Evolutionary conservation across 1,140 invertebrate species (phyloP), one percentile per base, ranked within the genome.

Genomic region (Hermatobates lingyangjiaoensis): DNA sequence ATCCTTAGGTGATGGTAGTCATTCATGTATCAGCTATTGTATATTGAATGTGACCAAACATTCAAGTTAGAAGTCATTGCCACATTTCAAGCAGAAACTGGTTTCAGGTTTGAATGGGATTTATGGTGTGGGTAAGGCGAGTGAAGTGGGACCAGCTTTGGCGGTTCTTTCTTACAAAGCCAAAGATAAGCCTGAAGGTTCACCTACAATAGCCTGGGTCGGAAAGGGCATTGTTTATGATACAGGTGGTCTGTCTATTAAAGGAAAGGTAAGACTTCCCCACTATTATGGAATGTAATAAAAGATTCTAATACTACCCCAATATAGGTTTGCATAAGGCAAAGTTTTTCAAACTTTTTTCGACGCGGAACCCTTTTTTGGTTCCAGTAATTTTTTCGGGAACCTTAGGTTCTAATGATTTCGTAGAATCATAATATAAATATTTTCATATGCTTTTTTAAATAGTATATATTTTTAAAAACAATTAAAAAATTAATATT

Each of bases 171-270:
- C 80, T 48, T 76, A 88, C 63, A 72, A 70, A 20, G 71, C 74
- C 1, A 1, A 2, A 23, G 25, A 28, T 27, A 21, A 3, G 1
- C 64, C 69, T 18, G 74, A 73, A 3, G 81, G 84, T 12, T 75
- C 73, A 15, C 72, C 82, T 58, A 82, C 72, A 2, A 76, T 90
- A 52, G 87, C 87, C 2, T 86, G 88, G 78, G 89, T 94, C 44
- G 89, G 89, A 26, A 94, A 94, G 66, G 80, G 89, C 45, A 92
- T 94, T 63, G 87, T 92, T 5, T 94, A 87, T 65, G 89, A 94
- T 62, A 92, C 88, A 59, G 89, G 89, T 60, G 89, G 89, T 21
- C 74, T 93, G 38, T 87, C 83, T 63, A 87, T 94, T 59, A 93
- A 93, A 67, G 72, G 77, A 23, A 88, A 87, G 73, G 80, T 83